Base-by-base conservation (phyloP, 2,888 invertebrate species). In the Tuberolachnus salignus region DNA sequence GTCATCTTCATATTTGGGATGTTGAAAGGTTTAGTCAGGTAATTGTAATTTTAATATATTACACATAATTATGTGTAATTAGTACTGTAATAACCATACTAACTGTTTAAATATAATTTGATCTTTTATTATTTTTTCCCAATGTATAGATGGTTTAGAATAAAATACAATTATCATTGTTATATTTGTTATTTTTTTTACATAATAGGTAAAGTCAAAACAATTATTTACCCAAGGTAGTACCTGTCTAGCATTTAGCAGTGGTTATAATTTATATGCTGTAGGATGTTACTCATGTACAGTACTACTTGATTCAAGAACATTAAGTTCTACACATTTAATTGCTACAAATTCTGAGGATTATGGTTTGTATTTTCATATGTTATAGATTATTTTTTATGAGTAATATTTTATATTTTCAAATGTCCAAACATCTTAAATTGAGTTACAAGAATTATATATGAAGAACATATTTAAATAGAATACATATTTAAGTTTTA, bases 201-300 rank as follows among this genome's bases (percentile, higher is more conserved):
- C 34, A 82, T 83, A 84, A 23, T 84, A 89, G 88, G 94, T 92
- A 84, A 89, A 94, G 83, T 94, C 94, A 9, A 87, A 93, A 78
- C 94, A 94, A 86, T 87, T 97, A 1, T 94, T 94, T 80, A 92
- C 92, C 82, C 93, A 94, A 86, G 97, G 97, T 86, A 95, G 96
- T 85, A 97, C 97, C 51, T 97, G 97, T 84, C 89, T 97, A 84
- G 93, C 95, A 49, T 93, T 91, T 1, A 92, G 95, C 86, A 92
- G 92, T 80, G 91, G 92, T 84, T 94, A 94, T 26, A 80, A 82
- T 16, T 87, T 97, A 61, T 97, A 97, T 86, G 97, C 96, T 1
- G 93, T 97, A 64, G 98, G 97, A 0, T 97, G 97, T 84, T 92
- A 95, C 83, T 96, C 96, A 0, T 95, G 96, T 85, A 95, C 97